Evolutionary conservation across 2,888 invertebrate species (phyloP), one percentile per base, ranked within the genome.

Genomic region (Heliconius erato): DNA sequence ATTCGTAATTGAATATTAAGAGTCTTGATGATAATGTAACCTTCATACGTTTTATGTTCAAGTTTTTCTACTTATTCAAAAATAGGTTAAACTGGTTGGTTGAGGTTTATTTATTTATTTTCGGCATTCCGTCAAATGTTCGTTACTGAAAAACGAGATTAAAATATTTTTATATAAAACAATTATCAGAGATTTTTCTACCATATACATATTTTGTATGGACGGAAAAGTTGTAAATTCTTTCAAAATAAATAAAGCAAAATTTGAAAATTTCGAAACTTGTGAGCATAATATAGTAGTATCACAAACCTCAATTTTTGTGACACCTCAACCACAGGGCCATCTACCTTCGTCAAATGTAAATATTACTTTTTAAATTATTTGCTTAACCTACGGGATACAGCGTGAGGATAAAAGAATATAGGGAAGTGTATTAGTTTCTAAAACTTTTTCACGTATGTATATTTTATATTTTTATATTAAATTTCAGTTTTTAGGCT

Each of bases 401-500:
- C 7, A 54, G 54, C 54, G 54, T 54, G 19, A 54, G 6, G 19
- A 6, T 54, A 7, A 54, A 23, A 19, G 19, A 23, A 54, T 54
- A 54, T 54, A 54, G 7, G 2, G 7, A 7, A 54, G 19, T 54
- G 7, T 54, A 54, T 54, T 7, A 54, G 54, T 54, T 54, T 54
- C 6, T 23, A 49, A 49, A 16, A 16, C 0, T 23, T 23, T 54
- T 54, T 6, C 54, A 54, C 19, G 7, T 6, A 19, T 19, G 54
- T 19, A 54, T 54, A 54, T 54, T 49, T 49, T 16, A 49, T 49
- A 49, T 16, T 49, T 19, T 54, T 14, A 54, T 54, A 54, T 54
- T 54, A 23, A 16, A 40, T 87, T 87, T 63, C 84, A 87, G 86
- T 79, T 82, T 14, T 44, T 65, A 23, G 19, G 54, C 6, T 19